A percentile compares a stretch with the other conserved stretches of the same genome.
Conservation (phyloP, 2,797 vertebrate species). For the Sylvia borin region DNA sequence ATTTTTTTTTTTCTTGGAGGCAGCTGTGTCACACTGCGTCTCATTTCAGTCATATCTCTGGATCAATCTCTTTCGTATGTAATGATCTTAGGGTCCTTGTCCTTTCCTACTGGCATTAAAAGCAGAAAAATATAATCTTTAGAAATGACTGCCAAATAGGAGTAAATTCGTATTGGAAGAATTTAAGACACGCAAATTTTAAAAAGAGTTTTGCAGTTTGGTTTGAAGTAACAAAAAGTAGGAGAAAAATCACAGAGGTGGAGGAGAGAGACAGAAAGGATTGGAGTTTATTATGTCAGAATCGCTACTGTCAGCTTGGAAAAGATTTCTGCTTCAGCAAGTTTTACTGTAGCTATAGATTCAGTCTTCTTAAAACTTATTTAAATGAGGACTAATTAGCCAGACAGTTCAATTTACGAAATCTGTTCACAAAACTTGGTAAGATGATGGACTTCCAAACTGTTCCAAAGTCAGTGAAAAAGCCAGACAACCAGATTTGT, state of each 20-base stretch:
- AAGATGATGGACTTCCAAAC: background rate
- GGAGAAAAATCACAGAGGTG: background rate
- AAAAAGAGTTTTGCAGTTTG: background rate
- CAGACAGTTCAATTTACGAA: background rate
- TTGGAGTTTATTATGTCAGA: background rate
- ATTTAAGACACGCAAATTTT: background rate
- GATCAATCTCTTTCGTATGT: slow-evolving; percentile 38
- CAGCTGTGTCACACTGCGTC: slow-evolving; percentile 25
- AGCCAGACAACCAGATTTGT: background rate
- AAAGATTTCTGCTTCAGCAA: background rate
- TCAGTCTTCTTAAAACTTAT: background rate
- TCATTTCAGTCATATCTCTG: slow-evolving; percentile 45
- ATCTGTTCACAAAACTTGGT: background rate
- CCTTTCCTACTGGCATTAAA: slow-evolving; percentile 18
- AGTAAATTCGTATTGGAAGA: background rate
- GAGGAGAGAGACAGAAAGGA: background rate
- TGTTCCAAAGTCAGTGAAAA: background rate
- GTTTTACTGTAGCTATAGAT: background rate
- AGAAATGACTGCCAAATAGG: background rate
- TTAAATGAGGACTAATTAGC: background rate
- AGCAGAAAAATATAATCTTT: background rate
- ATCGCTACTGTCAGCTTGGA: background rate
- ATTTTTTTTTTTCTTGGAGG: slow-evolving; percentile 36
- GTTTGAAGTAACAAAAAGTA: background rate
- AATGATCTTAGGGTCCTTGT: slow-evolving; percentile 36